Evolutionary conservation across 2,113 vertebrate genomes (phyloP).

Genomic region (Corythoichthys haematopterus): DNA sequence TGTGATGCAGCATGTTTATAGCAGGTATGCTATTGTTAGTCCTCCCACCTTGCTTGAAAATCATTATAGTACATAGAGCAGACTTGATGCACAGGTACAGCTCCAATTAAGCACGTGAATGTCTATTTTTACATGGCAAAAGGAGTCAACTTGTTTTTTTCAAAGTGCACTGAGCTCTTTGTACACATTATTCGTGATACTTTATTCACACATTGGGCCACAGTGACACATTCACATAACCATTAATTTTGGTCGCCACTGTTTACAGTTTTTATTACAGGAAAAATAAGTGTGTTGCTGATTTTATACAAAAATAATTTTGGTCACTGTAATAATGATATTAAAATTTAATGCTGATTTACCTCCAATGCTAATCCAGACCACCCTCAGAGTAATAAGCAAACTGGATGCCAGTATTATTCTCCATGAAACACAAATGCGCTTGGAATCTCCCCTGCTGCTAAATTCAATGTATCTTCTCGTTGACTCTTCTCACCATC

Average conservation of each 20-base stretch:
- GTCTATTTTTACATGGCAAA: neutral
- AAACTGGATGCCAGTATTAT: slow-evolving; percentile 15
- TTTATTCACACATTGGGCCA: neutral
- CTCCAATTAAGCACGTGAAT: neutral
- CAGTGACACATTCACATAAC: neutral
- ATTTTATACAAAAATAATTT: neutral
- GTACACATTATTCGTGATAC: neutral
- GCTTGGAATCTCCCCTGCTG: slow-evolving; percentile 21
- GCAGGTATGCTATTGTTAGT: neutral
- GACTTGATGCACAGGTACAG: neutral
- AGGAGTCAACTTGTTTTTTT: neutral
- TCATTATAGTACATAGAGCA: neutral
- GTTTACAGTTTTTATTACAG: neutral
- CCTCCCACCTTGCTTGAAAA: neutral
- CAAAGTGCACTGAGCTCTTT: neutral
- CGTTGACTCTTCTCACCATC: slow-evolving; percentile 11
- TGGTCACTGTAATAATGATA: neutral
- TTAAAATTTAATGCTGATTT: neutral
- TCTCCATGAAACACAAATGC: slow-evolving; percentile 42
- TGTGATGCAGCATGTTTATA: neutral
- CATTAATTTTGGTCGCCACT: neutral
- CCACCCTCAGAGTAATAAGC: slow-evolving; percentile 29
- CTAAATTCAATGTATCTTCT: slow-evolving; percentile 24
- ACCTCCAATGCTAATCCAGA: slow-evolving; percentile 2
- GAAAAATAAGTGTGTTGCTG: neutral